Percentiles rank a stretch among this genome's conserved stretches.
Conservation (phyloP, 2,888 invertebrate species). For the Chrysopilus asiliformis region DNA sequence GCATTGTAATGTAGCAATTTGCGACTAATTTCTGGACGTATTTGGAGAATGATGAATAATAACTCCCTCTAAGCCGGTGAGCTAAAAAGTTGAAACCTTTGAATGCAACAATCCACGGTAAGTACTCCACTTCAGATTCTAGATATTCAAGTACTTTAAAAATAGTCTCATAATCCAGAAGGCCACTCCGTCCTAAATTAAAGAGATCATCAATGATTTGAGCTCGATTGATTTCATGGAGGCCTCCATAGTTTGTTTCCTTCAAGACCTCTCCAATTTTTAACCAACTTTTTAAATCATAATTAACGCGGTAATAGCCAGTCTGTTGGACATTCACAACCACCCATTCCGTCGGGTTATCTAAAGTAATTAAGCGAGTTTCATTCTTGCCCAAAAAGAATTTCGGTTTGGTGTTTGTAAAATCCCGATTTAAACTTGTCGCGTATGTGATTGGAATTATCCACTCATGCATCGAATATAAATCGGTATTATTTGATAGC, state of each 20-base stretch:
- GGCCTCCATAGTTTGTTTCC: constrained; percentile 32
- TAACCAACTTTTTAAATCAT: constrained; percentile 45
- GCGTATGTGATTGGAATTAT: constrained; percentile 28
- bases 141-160: constrained; percentile 57
- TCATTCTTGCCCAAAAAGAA: constrained; percentile 17
- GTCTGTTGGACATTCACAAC: constrained; percentile 47
- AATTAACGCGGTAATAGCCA: constrained; percentile 54
- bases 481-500: not conserved
- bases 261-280: constrained; percentile 37
- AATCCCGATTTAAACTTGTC: constrained; percentile 19
- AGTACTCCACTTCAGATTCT: constrained; percentile 49
- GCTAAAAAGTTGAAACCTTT: constrained; percentile 33
- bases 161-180: constrained; percentile 46
- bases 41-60: too few species aligned
- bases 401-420: constrained; percentile 19
- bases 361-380: not conserved
- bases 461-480: too few species aligned
- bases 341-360: constrained; percentile 36
- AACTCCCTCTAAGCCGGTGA: constrained; percentile 24
- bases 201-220: constrained; percentile 71
- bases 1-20: too few species aligned
- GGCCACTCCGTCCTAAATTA: constrained; percentile 53
- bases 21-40: too few species aligned
- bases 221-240: constrained; percentile 56
- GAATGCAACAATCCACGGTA: constrained; percentile 63